These are phyloP conservation scores for Chaenocephalus aceratus DNA, from an alignment of 2,113 vertebrate species.

Conservation along the genomic window DNA sequence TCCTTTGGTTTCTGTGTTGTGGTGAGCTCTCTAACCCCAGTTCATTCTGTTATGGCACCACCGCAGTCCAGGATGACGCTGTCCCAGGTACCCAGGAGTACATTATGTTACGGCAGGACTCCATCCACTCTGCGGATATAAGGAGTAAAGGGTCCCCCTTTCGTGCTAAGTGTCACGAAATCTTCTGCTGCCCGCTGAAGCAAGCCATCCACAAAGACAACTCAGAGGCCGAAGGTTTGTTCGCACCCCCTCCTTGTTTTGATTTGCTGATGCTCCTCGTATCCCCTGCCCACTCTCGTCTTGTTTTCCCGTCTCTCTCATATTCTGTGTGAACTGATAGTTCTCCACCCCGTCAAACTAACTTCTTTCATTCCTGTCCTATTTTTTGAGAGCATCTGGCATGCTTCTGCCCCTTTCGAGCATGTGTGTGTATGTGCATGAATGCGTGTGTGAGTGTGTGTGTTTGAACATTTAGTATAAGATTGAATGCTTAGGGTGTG, in stretches of 20 bases:
- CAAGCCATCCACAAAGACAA: slow-evolving; percentile 98
- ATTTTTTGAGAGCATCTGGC: slow-evolving; percentile 65
- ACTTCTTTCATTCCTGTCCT: slow-evolving; percentile 64
- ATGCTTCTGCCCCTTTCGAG: slow-evolving; percentile 36
- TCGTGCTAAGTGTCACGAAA: slow-evolving; percentile 99
- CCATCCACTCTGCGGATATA: slow-evolving; percentile 99
- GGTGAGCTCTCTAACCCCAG: slow-evolving; percentile 87
- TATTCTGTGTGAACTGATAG: slow-evolving; percentile 73
- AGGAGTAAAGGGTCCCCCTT: slow-evolving; percentile 99
- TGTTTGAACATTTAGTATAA: slow-evolving; percentile 18
- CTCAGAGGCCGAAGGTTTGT: slow-evolving; percentile 99
- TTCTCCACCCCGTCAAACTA: slow-evolving; percentile 56
- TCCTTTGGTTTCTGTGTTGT: slow-evolving; percentile 56
- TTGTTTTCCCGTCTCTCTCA: slow-evolving; percentile 57
- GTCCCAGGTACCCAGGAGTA: slow-evolving; percentile 99
- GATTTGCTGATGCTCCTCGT: slow-evolving; percentile 71
- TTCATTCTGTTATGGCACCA: slow-evolving; percentile 99
- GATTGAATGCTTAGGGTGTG: slow-evolving; percentile 43
- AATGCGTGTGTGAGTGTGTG: not conserved
- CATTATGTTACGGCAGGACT: slow-evolving; percentile 99
- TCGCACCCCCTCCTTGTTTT: slow-evolving; percentile 86
- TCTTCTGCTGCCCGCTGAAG: slow-evolving; percentile 99
- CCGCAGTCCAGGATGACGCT: slow-evolving; percentile 99
- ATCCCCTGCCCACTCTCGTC: slow-evolving; percentile 63
- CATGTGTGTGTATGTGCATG: slow-evolving; percentile 32